Evolutionary conservation across 2,888 invertebrate genomes (phyloP), one percentile per base, ranked within the genome.

Genomic region (Diadegma fenestrale): DNA sequence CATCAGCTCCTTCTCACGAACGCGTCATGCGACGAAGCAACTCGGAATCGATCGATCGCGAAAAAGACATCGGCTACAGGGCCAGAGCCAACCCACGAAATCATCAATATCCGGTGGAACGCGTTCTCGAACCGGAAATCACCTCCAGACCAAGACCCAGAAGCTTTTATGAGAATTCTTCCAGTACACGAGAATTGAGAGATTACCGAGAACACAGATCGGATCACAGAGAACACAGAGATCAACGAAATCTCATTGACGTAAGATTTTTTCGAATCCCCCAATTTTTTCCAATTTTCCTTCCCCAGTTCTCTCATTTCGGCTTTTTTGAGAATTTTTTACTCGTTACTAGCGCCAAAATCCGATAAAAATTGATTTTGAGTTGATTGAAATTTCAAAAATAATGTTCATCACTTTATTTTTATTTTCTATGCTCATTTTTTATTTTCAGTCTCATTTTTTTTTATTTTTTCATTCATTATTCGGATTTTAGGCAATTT

Each of bases 131-230:
- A 48, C 91, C 93, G 87, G 93, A 93, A 87, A 30, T 84, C 26
- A 84, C 88, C 61, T 89, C 91, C 75, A 91, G 92, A 87, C 90
- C 92, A 37, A 90, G 94, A 83, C 94, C 94, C 33, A 90, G 92
- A 83, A 94, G 94, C 88, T 93, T 93, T 87, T 94, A 93, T 89
- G 94, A 93, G 77, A 93, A 91, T 86, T 91, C 93, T 3, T 81
- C 91, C n/a, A 88, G 89, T 51, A 91, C 89, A n/a, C 90, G 92
- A 75, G 93, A 93, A 54, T 89, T 90, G 19, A 89, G 92, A 78
- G 92, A 91, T 80, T 86, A 90, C 64, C 80, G 83, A 17, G 88
- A 87, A 69, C 78, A 73, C 77, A 86, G 88, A 86, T 80, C 86
- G n/a, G 87, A 85, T 68, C 63, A 82, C 76, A 77, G 61, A 37